Percentiles rank a stretch among this genome's conserved stretches.
phyloP scores from a whole-genome alignment of 1,140 invertebrate genomes.

The Drosophila pandora region DNA sequence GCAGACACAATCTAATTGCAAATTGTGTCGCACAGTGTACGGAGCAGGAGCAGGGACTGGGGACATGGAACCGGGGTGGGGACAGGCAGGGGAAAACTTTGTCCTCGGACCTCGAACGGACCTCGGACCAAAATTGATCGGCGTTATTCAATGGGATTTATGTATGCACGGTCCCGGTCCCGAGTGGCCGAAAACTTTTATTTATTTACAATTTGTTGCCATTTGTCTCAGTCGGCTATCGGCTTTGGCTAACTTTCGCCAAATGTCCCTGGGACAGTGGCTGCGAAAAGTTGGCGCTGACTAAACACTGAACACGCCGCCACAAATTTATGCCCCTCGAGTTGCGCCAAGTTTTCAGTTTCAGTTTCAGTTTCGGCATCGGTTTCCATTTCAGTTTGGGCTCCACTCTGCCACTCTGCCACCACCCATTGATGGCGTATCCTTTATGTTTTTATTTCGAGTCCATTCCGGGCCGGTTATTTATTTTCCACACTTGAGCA shows the following conservation, averaged over 20 bases:
- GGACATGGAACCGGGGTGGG: too few relatives aligned
- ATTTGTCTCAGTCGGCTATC: conserved; percentile 41
- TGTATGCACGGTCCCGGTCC: conserved; percentile 11
- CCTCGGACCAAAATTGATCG: conserved; percentile 20
- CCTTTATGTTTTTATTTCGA: background rate
- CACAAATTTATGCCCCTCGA: conserved; percentile 43
- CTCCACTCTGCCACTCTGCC: too few relatives aligned
- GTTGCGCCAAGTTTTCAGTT: conserved; percentile 35
- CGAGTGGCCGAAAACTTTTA: conserved; percentile 42
- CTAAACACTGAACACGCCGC: conserved; percentile 36
- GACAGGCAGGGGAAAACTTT: conserved; percentile 21
- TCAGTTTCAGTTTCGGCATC: conserved; percentile 25
- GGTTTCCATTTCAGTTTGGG: conserved; percentile 1
- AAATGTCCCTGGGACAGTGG: conserved; percentile 28
- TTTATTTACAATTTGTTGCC: conserved; percentile 64
- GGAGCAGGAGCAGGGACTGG: background rate
- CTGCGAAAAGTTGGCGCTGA: conserved; percentile 38
- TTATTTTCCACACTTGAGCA: conserved; percentile 43
- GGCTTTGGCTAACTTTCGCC: conserved; percentile 21
- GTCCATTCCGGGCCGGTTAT: conserved; percentile 9
- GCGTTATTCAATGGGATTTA: conserved; percentile 51
- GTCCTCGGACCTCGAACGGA: background rate
- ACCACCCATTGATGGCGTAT: too few relatives aligned
- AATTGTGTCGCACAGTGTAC: conserved; percentile 62
- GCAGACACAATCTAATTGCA: conserved; percentile 66